Evolutionary conservation across 1,140 invertebrate genomes (phyloP), one percentile per base, ranked within the genome.

Genomic region (Solen grandis): DNA sequence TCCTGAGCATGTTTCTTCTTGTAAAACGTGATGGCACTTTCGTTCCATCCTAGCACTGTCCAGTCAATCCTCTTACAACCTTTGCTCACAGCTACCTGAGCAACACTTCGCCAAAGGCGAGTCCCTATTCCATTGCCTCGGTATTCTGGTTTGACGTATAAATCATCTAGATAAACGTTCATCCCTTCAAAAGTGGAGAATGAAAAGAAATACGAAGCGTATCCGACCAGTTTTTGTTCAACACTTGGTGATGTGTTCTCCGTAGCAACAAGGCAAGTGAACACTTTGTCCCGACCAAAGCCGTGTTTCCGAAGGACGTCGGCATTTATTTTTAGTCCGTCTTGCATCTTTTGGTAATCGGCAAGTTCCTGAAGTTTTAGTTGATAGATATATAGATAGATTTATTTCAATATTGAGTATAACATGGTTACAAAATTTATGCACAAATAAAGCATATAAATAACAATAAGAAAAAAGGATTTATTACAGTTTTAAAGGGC

Each of bases 41-140:
- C n/a, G 91, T 97, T 97, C 96, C 96, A 97, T n/a, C 95, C 93
- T 8, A 97, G 90, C 0, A 97, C 96, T 84, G 95, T 93, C 86
- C 97, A 96, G 83, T 97, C 95, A 36, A 97, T 85, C 54, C 95
- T 92, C 0, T 84, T 88, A 85, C 94, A 95, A 3, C 76, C 97
- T 95, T 2, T 98, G 92, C 80, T 91, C 93, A 19, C n/a, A n/a
- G n/a, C n/a, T n/a, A n/a, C n/a, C n/a, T n/a, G n/a, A n/a, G n/a
- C n/a, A n/a, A n/a, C n/a, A n/a, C n/a, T n/a, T n/a, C n/a, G n/a
- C n/a, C n/a, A n/a, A n/a, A n/a, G n/a, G n/a, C n/a, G n/a, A n/a
- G 92, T 93, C 0, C 97, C 97, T 69, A 96, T 92, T 3, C 96
- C 95, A 33, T 92, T 92, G 0, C 93, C 92, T 50, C 96, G 93